Base-by-base conservation (phyloP, 2,797 vertebrate species). In the Miichthys miiuy region DNA sequence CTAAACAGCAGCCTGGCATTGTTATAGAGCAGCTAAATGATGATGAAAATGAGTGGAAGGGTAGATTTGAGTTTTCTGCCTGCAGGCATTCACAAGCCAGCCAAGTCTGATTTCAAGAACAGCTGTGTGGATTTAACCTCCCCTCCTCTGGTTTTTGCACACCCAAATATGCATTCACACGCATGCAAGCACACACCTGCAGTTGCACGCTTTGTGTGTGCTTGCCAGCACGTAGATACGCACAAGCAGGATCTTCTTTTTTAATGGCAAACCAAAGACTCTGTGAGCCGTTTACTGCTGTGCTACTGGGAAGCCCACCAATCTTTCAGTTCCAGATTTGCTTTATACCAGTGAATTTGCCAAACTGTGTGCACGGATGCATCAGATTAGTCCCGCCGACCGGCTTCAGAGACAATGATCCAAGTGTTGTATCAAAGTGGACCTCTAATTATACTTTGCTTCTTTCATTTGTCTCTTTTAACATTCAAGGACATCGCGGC, bases 121-220 rank as follows among this genome's bases (percentile, higher is more conserved):
- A 92, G 88, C 91, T 93, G 91, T 89, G 88, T 85, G 77, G 78
- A 79, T 92, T 91, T 90, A 88, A 79, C 87, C 77, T 67, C 71
- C 65, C 47, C 27, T 18, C n/a, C 7, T 27, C 63, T 17, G 21
- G 41, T 27, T 51, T 73, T 30, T 74, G 20, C 51, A 44, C 61
- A 51, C 75, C 64, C 47, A 78, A 66, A 81, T 71, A 68, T 6
- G 10, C 70, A 66, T 67, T 64, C 55, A 41, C 34, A 25, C 38
- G 11, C 70, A 50, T 34, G 12, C 41, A 25, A 30, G 27, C 4
- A 34, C 75, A 81, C 70, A 81, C 8, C 20, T 13, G 3, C 41
- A 71, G 5, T 44, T 54, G 44, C 66, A 74, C 23, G 41, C n/a
- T 6, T 1, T 14, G 4, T 34, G 3, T 3, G 18, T 55, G 55